A percentile compares a stretch with the other conserved stretches of the same genome.
phyloP scores from a whole-genome alignment of 2,888 invertebrate species.

The Patella pellucida region DNA sequence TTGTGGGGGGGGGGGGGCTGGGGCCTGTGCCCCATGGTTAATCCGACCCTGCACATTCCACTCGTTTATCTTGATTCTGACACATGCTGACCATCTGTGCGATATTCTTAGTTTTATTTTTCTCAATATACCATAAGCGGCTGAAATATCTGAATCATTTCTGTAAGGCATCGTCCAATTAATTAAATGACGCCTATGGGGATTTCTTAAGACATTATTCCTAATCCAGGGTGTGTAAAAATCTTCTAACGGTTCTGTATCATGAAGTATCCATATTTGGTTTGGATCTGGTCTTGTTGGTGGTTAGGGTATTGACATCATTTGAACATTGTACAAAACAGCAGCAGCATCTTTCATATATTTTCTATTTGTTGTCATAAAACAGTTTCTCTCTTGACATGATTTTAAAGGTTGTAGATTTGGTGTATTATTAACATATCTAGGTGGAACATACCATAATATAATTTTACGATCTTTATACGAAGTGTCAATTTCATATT shows the following conservation, averaged over 20 bases:
- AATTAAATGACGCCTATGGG: background rate
- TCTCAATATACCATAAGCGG: background rate
- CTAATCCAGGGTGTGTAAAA: background rate
- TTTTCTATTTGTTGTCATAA: background rate
- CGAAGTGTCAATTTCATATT: no score
- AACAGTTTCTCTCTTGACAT: background rate
- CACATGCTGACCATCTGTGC: background rate
- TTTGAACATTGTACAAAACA: background rate
- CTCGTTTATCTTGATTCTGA: background rate
- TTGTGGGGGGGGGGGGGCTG: no score
- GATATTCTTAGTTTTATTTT: background rate
- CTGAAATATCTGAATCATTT: slow-evolving; percentile 1
- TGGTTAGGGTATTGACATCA: background rate
- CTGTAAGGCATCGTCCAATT: background rate
- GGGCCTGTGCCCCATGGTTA: no score
- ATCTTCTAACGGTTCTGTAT: background rate
- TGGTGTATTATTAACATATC: background rate
- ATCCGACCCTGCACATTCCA: background rate
- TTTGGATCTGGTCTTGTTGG: background rate
- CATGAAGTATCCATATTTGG: background rate
- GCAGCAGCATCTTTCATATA: background rate
- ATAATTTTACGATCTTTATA: background rate
- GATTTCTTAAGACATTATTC: background rate
- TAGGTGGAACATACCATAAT: background rate
- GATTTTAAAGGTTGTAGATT: background rate